Evolutionary conservation across 2,113 vertebrate genomes (phyloP), one percentile per base, ranked within the genome.

Genomic region (Puntigrus tetrazona): DNA sequence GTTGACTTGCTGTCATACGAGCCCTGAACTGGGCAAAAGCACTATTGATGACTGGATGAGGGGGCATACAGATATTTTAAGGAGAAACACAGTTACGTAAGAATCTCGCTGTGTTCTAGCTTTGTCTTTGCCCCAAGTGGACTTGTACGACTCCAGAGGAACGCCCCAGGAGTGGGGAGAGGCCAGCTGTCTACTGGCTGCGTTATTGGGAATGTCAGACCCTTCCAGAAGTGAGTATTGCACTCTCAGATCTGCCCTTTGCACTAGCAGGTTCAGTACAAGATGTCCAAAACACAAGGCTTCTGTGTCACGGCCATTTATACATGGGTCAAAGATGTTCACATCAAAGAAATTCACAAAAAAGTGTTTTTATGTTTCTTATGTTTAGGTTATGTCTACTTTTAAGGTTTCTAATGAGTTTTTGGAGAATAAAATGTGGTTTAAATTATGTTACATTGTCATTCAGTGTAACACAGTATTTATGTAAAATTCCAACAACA

Each of bases 101-200:
- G 36, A 36, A 52, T 45, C 57, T 43, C 7, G 18, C 61, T 38
- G 7, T 67, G 36, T 36, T 45, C 16, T 77, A 95, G 94, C 88
- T 20, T 92, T 94, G 1, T 89, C 92, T n/a, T 74, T 1, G 91
- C 92, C 34, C 88, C 94, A n/a, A n/a, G 59, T 89, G 90, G 88
- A 90, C n/a, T 88, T 94, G 8, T 94, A 92, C 69, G n/a, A 61
- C 67, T n/a, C 76, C 41, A 0, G 78, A 92, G 7, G 76, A 55
- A 29, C 78, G 90, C 59, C 75, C 94, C 0, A 52, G 80, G 2
- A 72, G 43, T 89, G 91, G 0, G 86, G 90, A 0, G 84, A 92
- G 85, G 90, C 89, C 0, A 86, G 59, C 83, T 95, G 79, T 92
- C 92, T 50, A 80, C 90, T 0, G n/a, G 92, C 94, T 0, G 57